Percentiles rank a stretch among this genome's conserved stretches.
Evolutionary conservation across 2,113 vertebrate genomes (phyloP).

Genomic region (Procavia capensis): DNA sequence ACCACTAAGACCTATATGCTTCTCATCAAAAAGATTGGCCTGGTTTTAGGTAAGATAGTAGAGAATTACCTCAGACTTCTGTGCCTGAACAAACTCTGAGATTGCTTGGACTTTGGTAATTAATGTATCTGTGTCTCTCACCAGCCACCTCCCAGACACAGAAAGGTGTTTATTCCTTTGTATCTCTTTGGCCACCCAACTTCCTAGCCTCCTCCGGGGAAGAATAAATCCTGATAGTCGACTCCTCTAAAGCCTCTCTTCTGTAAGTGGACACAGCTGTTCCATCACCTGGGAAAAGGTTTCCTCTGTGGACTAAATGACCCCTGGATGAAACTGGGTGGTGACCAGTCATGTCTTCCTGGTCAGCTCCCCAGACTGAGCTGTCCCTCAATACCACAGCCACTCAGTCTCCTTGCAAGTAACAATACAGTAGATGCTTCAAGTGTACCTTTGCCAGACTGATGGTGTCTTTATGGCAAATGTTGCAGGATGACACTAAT

Average conservation of each 20-base stretch:
- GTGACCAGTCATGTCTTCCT: background rate
- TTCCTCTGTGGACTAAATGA: background rate
- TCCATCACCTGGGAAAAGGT: background rate
- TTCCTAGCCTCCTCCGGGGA: background rate
- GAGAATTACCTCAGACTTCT: slow-evolving; percentile 29
- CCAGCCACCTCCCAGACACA: background rate
- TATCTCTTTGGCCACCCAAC: background rate
- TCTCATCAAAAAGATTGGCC: slow-evolving; percentile 2
- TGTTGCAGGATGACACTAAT: background rate
- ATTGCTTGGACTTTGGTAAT: background rate
- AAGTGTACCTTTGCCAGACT: background rate
- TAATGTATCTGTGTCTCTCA: background rate
- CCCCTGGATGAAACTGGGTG: background rate
- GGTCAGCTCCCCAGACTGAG: background rate
- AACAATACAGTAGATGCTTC: background rate
- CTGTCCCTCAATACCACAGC: background rate
- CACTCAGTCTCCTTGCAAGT: background rate
- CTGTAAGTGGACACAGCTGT: background rate
- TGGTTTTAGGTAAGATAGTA: slow-evolving; percentile 25
- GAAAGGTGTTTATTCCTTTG: slow-evolving; percentile 58
- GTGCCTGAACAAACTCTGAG: background rate
- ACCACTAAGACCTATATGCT: background rate
- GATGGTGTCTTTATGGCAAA: background rate
- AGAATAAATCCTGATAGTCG: background rate
- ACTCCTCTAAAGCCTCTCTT: background rate